Percentiles rank a stretch among this genome's conserved stretches.
phyloP scores from a whole-genome alignment of 1,140 invertebrate species.

The Venustaconcha ellipsiformis region DNA sequence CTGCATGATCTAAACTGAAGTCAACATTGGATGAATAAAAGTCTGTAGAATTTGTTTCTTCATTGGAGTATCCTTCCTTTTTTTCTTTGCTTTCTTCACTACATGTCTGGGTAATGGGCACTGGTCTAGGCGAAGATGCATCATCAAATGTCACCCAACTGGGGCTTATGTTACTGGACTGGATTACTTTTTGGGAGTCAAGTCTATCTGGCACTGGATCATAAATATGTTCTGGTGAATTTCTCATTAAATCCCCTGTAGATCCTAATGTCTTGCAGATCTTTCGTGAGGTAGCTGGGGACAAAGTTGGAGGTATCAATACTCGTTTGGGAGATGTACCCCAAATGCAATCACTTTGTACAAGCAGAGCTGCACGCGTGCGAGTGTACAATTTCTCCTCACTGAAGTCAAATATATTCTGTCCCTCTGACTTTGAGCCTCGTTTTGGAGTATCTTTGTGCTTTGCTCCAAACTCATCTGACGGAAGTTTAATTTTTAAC shows the following conservation, averaged over 20 bases:
- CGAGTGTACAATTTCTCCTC: constrained; percentile 60
- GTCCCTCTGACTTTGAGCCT: constrained; percentile 12
- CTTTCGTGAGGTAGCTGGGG: constrained; percentile 45
- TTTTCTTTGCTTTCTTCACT: constrained; percentile 1
- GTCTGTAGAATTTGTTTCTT: not conserved
- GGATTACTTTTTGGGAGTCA: too few relatives aligned
- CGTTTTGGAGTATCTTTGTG: constrained; percentile 44
- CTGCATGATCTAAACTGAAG: constrained; percentile 13
- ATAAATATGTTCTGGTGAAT: constrained; percentile 6
- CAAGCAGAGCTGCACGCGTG: constrained; percentile 56
- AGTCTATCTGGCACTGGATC: constrained; percentile 4
- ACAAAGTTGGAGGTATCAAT: constrained; percentile 58
- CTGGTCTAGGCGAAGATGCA: not conserved
- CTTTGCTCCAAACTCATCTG: constrained; percentile 50
- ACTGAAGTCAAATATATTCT: constrained; percentile 52
- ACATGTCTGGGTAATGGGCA: not conserved
- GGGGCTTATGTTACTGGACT: not conserved
- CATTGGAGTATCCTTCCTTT: not conserved
- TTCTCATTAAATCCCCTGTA: not conserved
- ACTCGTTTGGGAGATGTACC: constrained; percentile 55
- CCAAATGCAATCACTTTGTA: constrained; percentile 47
- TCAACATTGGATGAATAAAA: not conserved
- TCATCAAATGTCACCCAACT: constrained; percentile 9
- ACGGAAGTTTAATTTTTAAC: constrained; percentile 63
- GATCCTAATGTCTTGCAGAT: constrained; percentile 1